These are phyloP conservation scores for Tamias sibiricus DNA, from an alignment of 2,113 vertebrate genomes.

Conservation along the genomic window DNA sequence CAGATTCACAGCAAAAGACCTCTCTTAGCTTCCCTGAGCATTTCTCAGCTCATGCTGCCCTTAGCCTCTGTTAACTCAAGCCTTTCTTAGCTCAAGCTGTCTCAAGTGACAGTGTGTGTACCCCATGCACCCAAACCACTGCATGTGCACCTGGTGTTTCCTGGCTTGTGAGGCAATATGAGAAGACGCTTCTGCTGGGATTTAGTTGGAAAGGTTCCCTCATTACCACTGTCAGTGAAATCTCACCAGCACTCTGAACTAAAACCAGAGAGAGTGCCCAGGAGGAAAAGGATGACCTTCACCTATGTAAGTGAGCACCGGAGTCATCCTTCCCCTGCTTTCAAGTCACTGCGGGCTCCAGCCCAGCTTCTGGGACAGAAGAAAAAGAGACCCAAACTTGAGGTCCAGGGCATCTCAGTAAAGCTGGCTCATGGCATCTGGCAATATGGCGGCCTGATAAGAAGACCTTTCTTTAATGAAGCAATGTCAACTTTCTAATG, in stretches of 20 bases:
- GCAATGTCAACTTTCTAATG: slow-evolving; percentile 19
- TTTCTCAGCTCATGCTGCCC: neutral
- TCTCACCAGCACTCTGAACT: neutral
- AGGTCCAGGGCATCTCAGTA: neutral
- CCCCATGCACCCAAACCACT: neutral
- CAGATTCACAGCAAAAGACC: neutral
- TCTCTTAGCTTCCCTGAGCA: neutral
- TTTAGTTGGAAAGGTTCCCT: neutral
- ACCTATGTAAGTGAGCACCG: neutral
- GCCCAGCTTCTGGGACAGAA: neutral
- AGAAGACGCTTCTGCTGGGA: neutral
- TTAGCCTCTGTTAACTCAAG: neutral
- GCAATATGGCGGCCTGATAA: neutral
- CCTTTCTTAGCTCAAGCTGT: no score
- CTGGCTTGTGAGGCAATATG: neutral
- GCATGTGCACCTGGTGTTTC: neutral
- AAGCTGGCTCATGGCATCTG: neutral
- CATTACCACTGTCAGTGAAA: neutral
- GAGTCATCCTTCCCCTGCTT: neutral
- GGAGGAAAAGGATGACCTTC: neutral
- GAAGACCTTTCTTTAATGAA: neutral
- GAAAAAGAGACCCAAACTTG: neutral
- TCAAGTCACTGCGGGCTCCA: neutral
- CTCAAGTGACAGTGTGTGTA: neutral
- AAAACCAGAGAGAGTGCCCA: neutral